phyloP scores from a whole-genome alignment of 2,113 vertebrate genomes.

The Coregonus clupeaformis region DNA sequence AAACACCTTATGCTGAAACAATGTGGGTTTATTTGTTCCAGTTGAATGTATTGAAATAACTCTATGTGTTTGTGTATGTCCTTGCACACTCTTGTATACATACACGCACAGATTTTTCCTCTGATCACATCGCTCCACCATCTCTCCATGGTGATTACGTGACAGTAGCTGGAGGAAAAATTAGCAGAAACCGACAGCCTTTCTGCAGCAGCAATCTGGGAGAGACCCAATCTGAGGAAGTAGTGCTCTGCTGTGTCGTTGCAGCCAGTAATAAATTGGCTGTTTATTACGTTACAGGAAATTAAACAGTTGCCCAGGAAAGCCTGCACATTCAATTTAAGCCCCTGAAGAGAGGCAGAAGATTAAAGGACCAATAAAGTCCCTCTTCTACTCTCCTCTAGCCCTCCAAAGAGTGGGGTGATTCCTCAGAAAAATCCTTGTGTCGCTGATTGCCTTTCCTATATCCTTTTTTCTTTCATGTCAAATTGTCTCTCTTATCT shows the following conservation, averaged over 20 bases:
- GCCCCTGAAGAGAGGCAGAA: slow-evolving; percentile 48
- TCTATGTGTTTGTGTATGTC: too few species aligned
- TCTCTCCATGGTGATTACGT: neutral
- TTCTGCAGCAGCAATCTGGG: neutral
- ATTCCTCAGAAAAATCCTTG: slow-evolving; percentile 33
- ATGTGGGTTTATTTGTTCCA: neutral
- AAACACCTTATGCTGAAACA: neutral
- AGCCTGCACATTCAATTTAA: slow-evolving; percentile 58
- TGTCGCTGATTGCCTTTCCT: slow-evolving; percentile 21
- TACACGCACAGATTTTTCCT: neutral
- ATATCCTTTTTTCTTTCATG: slow-evolving; percentile 33
- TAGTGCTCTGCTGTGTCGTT: slow-evolving; percentile 35
- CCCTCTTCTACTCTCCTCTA: neutral
- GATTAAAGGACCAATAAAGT: slow-evolving; percentile 62
- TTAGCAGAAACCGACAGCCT: neutral
- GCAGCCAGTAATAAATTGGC: slow-evolving; percentile 65
- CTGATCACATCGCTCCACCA: neutral
- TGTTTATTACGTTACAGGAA: slow-evolving; percentile 72
- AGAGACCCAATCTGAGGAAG: slow-evolving; percentile 41
- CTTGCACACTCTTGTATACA: neutral
- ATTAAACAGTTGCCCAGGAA: slow-evolving; percentile 67
- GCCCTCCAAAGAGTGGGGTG: slow-evolving; percentile 30
- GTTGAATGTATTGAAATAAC: too few species aligned
- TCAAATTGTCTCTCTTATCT: slow-evolving; percentile 55
- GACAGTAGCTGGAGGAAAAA: neutral